Conservation (phyloP, 64 coral and sea anemone species). For the Montipora capricornis region DNA sequence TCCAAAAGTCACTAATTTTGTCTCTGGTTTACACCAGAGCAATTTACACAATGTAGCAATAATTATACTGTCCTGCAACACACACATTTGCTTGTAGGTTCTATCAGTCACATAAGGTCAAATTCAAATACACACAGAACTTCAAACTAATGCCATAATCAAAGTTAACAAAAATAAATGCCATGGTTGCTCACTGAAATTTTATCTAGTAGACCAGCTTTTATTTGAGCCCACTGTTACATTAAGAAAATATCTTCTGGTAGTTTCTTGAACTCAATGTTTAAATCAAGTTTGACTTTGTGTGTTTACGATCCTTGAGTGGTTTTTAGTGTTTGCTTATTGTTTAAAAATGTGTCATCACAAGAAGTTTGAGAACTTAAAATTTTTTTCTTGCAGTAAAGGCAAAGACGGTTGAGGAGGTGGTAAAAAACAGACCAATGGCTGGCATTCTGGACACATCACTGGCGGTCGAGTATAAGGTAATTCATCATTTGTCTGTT, state of each 20-base stretch:
- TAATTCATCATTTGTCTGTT: constrained; percentile 13
- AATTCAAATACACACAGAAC: constrained; percentile 13
- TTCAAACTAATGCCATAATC: constrained; percentile 5
- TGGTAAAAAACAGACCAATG: neutral
- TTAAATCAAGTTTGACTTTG: neutral
- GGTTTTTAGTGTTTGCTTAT: neutral
- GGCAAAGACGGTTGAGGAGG: neutral
- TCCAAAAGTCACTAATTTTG: constrained; percentile 18
- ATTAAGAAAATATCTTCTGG: constrained; percentile 9
- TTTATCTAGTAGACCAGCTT: constrained; percentile 6
- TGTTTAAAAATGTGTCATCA: neutral
- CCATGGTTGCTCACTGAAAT: neutral
- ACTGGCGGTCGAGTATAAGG: neutral
- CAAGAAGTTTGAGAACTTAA: neutral
- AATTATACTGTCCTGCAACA: constrained; percentile 10
- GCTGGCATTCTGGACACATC: neutral
- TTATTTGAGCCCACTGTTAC: constrained; percentile 15
- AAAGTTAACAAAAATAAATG: constrained; percentile 9
- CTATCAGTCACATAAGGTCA: constrained; percentile 14
- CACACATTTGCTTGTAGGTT: neutral
- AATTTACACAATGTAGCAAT: constrained; percentile 9
- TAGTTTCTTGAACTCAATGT: constrained; percentile 20
- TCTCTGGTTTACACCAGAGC: neutral
- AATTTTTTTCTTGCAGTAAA: neutral
- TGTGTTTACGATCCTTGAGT: neutral